Percentiles rank a stretch among this genome's conserved stretches.
phyloP scores from a whole-genome alignment of 2,797 vertebrate genomes.

The Pantherophis alleghaniensis region DNA sequence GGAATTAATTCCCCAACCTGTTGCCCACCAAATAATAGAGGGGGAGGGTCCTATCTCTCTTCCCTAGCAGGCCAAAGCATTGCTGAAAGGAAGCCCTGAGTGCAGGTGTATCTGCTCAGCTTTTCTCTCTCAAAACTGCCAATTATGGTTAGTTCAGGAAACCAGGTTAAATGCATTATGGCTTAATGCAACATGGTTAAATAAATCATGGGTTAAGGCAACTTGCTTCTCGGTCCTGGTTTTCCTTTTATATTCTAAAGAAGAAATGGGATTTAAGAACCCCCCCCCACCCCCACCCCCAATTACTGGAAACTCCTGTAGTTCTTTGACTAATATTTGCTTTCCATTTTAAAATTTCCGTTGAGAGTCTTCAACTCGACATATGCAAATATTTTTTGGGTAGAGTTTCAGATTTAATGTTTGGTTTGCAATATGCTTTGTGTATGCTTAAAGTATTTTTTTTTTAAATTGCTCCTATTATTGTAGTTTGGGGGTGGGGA shows the following conservation, averaged over 20 bases:
- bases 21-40: background rate
- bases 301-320: background rate
- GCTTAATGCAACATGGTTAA: background rate
- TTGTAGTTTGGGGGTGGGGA: background rate
- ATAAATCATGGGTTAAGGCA: background rate
- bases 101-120: background rate
- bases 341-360: background rate
- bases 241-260: background rate
- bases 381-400: background rate
- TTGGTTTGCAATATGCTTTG: background rate
- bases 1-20: background rate
- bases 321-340: background rate
- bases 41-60: rapidly evolving
- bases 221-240: background rate
- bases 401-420: background rate
- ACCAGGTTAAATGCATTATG: background rate
- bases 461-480: background rate
- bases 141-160: background rate
- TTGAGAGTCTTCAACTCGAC: background rate
- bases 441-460: background rate
- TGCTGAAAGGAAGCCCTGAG: background rate
- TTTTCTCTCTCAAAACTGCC: background rate
- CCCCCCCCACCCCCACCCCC: background rate
- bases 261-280: background rate
- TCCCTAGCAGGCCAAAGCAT: background rate